A percentile compares a stretch with the other conserved stretches of the same genome.
phyloP scores from a whole-genome alignment of 2,888 invertebrate species.

The Habrosyne pyritoides region DNA sequence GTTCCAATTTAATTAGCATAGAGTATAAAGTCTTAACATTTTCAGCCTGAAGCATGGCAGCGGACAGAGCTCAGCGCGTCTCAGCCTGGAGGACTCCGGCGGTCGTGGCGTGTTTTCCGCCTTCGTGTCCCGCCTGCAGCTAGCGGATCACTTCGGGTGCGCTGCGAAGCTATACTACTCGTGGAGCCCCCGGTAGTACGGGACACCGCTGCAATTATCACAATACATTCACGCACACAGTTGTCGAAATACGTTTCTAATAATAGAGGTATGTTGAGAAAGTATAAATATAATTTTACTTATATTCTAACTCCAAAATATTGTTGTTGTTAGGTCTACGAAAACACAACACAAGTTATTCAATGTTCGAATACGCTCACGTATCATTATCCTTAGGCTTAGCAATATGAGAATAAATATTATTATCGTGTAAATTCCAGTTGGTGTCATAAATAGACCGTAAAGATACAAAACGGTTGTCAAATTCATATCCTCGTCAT shows the following conservation, averaged over 20 bases:
- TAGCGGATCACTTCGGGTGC: constrained; percentile 66
- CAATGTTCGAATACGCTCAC: not conserved
- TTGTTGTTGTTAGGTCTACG: no score
- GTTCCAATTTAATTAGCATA: not conserved
- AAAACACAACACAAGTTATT: no score
- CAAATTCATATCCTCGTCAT: not conserved
- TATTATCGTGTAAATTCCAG: not conserved
- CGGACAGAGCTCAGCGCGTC: constrained; percentile 63
- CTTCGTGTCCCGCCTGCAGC: constrained; percentile 64
- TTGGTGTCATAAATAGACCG: not conserved
- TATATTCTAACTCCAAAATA: no score
- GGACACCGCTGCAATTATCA: constrained; percentile 60
- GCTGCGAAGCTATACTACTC: constrained; percentile 66
- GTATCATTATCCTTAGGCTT: not conserved
- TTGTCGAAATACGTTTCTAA: constrained; percentile 76
- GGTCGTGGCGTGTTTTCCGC: constrained; percentile 68
- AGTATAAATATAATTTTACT: no score
- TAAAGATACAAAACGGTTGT: not conserved
- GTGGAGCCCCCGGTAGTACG: constrained; percentile 72
- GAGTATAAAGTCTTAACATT: constrained; percentile 6
- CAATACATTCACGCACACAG: constrained; percentile 70
- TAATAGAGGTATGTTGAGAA: constrained; percentile 57
- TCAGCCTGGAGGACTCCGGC: constrained; percentile 65
- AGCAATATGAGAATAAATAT: not conserved
- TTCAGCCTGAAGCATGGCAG: constrained; percentile 72